Percentiles rank a stretch among this genome's conserved stretches.
Conservation (phyloP, 92 coral and sea anemone species). For the Parazoanthus swiftii region DNA sequence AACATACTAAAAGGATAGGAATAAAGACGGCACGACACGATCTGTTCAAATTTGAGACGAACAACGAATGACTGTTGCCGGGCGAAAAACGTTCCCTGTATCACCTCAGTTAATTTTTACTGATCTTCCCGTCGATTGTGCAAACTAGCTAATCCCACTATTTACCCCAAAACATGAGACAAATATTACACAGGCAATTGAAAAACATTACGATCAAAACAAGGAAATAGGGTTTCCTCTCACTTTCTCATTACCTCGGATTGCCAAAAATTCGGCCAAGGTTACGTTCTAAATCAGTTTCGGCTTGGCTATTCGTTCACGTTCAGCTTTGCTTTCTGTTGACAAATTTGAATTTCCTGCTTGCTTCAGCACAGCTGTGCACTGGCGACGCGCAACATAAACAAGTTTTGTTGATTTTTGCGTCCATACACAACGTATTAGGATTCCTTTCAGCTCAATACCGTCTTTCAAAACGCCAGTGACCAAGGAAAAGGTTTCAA, state of each 20-base stretch:
- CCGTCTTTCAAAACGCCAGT: not conserved
- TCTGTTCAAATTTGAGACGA: not conserved
- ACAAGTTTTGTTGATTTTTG: constrained; percentile 13
- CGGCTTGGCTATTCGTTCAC: not conserved
- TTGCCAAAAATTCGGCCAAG: constrained; percentile 1
- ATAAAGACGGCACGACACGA: constrained; percentile 2
- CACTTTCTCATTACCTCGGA: not conserved
- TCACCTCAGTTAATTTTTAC: not conserved
- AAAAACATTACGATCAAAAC: not conserved
- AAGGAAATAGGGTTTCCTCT: not conserved
- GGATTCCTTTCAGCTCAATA: not conserved
- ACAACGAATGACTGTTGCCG: not conserved
- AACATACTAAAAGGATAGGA: not conserved
- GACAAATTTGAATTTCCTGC: constrained; percentile 7
- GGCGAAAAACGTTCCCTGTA: not conserved
- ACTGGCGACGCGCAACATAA: not conserved
- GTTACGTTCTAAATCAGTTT: not conserved
- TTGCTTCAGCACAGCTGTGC: constrained; percentile 41
- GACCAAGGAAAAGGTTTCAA: not conserved
- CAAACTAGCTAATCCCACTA: not conserved
- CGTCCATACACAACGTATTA: not conserved
- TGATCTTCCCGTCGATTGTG: not conserved
- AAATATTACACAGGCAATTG: not conserved
- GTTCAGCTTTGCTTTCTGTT: constrained; percentile 15
- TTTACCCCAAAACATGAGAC: not conserved